Evolutionary conservation across 2,888 invertebrate genomes (phyloP), one percentile per base, ranked within the genome.

Genomic region (Oasisia sp.): DNA sequence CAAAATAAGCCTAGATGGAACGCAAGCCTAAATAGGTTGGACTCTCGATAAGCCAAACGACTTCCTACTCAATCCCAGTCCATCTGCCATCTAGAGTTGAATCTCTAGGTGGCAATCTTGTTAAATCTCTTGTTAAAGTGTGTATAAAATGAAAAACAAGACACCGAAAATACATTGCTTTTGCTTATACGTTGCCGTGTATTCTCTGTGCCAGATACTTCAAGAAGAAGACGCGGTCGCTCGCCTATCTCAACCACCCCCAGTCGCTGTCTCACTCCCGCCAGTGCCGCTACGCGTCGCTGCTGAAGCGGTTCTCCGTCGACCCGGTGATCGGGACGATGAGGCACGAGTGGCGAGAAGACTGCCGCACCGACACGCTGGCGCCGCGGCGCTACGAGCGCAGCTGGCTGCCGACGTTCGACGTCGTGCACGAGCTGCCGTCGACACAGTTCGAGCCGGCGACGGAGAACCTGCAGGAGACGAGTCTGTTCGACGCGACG

Each of bases 261-360:
- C 74, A 74, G 74, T 74, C 74, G 5, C 74, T 74, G 19, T 74
- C 74, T 19, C 74, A 74, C 7, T 74, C 74, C 74, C 74, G 74
- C 27, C 74, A 74, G 27, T 74, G 74, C 74, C 74, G 74, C 27
- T 74, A 74, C 74, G 74, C 74, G 27, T 74, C 74, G 27, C 74
- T 74, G 27, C 74, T 74, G 74, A 74, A 74, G 74, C 74, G 74
- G 7, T 74, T 74, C 74, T 74, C 74, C 4, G 74, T 74, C 74
- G 74, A 74, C 74, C 74, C 74, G n/a, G 74, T 74, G 27, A 74
- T 74, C 19, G 74, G 74, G 74, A 74, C 74, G 74, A 74, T 74
- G 74, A 19, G 74, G 74, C 27, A n/a, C 19, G 74, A 74, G 7
- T 74, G 74, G 74, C 14, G 74, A 19, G 74, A 74, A 7, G 74